Percentiles rank a stretch among this genome's conserved stretches.
Evolutionary conservation across 2,888 invertebrate genomes (phyloP).

Genomic region (Podabrus alpinus): DNA sequence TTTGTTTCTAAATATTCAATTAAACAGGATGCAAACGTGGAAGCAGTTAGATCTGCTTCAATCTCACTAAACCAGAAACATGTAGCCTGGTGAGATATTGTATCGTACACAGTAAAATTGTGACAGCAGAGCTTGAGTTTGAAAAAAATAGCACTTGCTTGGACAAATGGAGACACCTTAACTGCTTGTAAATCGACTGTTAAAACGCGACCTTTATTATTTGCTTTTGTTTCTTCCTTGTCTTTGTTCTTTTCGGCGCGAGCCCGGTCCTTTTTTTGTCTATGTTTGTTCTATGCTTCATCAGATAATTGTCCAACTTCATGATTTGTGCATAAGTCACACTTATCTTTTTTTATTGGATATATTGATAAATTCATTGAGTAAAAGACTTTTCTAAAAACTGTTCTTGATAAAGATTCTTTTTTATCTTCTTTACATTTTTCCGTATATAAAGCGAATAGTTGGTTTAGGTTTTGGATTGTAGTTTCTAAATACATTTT

Average conservation of each 20-base stretch:
- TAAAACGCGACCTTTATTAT: too few species aligned
- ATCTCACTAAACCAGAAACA: constrained; percentile 8
- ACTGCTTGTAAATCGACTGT: too few species aligned
- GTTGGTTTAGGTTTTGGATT: background rate
- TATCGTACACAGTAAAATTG: constrained; percentile 9
- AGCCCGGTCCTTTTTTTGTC: too few species aligned
- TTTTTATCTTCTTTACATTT: background rate
- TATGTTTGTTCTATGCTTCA: background rate
- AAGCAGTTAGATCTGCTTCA: too few species aligned
- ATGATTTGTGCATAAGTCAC: background rate
- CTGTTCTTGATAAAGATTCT: background rate
- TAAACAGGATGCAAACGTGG: too few species aligned
- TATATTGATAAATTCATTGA: background rate
- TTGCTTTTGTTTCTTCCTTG: too few species aligned
- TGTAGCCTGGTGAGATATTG: background rate
- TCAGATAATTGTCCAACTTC: constrained; percentile 2
- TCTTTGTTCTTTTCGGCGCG: too few species aligned
- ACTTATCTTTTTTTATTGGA: constrained; percentile 3
- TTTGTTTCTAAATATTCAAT: too few species aligned
- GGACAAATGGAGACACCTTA: background rate
- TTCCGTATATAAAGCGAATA: background rate
- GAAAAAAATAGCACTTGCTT: background rate
- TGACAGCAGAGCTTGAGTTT: constrained; percentile 1
- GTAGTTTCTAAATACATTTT: constrained; percentile 3
- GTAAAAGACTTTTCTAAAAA: background rate